Base-by-base conservation (phyloP, 2,888 invertebrate species). In the Leuctra nigra region DNA sequence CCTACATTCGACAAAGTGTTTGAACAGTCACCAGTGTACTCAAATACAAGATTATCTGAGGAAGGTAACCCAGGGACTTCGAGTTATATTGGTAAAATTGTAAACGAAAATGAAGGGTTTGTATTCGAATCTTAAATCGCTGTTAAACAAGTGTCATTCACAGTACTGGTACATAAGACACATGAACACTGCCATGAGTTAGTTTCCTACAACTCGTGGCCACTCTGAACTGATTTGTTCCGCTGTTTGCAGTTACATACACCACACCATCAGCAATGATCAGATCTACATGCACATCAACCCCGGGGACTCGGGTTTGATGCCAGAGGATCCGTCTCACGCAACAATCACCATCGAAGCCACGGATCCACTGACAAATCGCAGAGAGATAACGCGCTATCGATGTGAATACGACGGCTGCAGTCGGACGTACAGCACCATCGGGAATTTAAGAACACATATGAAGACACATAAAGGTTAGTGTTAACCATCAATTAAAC, bases 391-490 rank as follows among this genome's bases (percentile, higher is more conserved):
- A 38, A 84, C 83, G 64, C 77, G 91, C 65, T 93, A 89, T 72
- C 82, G 80, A 67, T 96, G 95, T 74, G 89, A 92, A 73, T 93
- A 87, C 73, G 86, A 88, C 60, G 91, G 90, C 14, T 95, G 95
- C 71, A 78, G 81, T 61, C 78, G 93, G 65, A 91, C 91, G 55
- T 95, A 95, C 72, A 94, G 92, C 70, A 95, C 95, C 4, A 86
- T 91, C 64, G 95, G 95, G 53, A 96, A 96, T 75, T 77, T 96
- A 63, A 82, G 92, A 68, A 95, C 95, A 59, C 96, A 96, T 75
- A 84, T 92, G 81, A 96, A 95, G 77, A 93, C 93, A 56, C 95
- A 96, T 69, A 91, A 87, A 84, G 95, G 95, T 93, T 76, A 4
- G 16, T 36, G 14, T 14, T 14, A n/a, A 14, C n/a, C n/a, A n/a